Evolutionary conservation across 2,888 invertebrate species (phyloP), one percentile per base, ranked within the genome.

Genomic region (Hetaerina titia): DNA sequence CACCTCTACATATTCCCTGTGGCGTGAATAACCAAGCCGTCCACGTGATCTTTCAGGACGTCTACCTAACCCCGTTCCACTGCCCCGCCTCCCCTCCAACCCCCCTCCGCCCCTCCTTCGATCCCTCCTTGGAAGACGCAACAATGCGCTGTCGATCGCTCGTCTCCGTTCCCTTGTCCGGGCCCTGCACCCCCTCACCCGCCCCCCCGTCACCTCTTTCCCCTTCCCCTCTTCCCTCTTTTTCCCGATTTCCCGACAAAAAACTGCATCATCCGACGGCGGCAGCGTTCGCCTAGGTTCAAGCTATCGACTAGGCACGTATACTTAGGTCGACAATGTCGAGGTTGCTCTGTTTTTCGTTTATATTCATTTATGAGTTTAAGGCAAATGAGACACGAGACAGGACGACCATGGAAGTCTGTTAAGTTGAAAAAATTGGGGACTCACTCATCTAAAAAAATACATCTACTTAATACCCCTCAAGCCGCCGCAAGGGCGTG

Each of bases 141-240:
- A 81, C 81, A 81, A 81, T 81, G 81, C 31, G 81, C 81, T 81
- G 81, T 81, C 81, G 81, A 81, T 81, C 81, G 81, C 25, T 81
- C 31, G 25, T 81, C 81, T 31, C 11, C 81, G 81, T 31, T 60
- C 60, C 17, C 60, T 13, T 81, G 11, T n/a, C 31, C 31, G 11
- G 9, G 9, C 11, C 81, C 25, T 25, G 25, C 6, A 7, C 13
- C 22, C 13, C 31, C 81, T 31, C 81, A 31, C 74, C 17, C 60
- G 60, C 2, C 45, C 45, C 45, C 45, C 45, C 45, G 45, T 45
- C 45, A 4, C 45, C 45, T 4, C 45, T 45, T 2, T 60, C 60
- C 17, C 17, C 17, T 60, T 60, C 60, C 5, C 17, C 81, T 31
- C 7, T 25, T 15, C 81, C 5, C 81, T 13, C 81, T 31, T 81